Evolutionary conservation across 2,113 vertebrate species (phyloP).

Genomic region (Pitta sordida): DNA sequence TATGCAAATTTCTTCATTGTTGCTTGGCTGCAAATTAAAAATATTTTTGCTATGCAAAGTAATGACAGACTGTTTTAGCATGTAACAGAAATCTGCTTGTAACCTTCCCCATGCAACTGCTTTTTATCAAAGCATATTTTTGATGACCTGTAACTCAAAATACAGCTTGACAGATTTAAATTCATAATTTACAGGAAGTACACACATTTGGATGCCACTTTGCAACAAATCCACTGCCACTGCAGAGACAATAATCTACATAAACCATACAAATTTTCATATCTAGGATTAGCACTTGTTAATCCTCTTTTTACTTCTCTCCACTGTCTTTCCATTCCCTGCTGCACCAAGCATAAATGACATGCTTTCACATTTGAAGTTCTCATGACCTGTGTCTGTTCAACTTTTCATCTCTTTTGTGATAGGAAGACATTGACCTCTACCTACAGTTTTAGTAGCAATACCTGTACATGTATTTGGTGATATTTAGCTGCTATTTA

Average conservation of each 20-base stretch:
- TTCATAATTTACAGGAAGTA: not conserved
- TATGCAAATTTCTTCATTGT: not conserved
- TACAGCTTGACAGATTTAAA: conserved; percentile 4
- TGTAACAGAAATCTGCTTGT: not conserved
- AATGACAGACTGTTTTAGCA: not conserved
- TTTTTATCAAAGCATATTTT: not conserved
- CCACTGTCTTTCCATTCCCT: not conserved
- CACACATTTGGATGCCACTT: not conserved
- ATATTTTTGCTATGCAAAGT: not conserved
- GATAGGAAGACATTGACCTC: not conserved
- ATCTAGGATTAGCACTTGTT: conserved; percentile 36
- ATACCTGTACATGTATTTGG: not conserved
- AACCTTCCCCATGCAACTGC: not conserved
- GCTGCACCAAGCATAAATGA: not conserved
- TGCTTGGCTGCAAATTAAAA: not conserved
- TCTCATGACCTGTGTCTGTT: not conserved
- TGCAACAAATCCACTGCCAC: conserved; percentile 32
- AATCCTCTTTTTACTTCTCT: conserved; percentile 24
- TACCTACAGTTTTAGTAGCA: not conserved
- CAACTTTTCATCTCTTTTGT: not conserved
- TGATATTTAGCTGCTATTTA: not conserved
- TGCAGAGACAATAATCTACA: conserved; percentile 7
- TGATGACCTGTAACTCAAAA: conserved; percentile 5
- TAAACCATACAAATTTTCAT: conserved; percentile 33
- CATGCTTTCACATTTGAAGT: conserved; percentile 5